A percentile compares a stretch with the other conserved stretches of the same genome.
Evolutionary conservation across 2,113 vertebrate species (phyloP).

Genomic region (Eira barbara): DNA sequence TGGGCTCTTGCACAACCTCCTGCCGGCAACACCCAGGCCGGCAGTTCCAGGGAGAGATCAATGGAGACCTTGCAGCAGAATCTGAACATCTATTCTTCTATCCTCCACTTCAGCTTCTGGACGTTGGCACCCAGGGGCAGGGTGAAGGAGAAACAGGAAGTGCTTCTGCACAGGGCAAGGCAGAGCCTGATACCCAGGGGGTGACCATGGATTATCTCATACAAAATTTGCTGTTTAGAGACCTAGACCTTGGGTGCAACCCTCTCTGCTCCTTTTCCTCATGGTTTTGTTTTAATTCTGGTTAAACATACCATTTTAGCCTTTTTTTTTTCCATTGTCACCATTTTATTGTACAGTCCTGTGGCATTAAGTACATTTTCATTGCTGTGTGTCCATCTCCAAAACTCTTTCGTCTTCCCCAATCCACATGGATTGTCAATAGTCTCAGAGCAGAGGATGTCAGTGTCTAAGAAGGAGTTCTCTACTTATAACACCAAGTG

Average conservation of each 20-base stretch:
- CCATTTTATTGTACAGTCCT: not conserved
- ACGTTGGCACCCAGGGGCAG: not conserved
- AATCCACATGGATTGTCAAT: not conserved
- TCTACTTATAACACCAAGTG: not conserved
- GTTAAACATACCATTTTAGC: not conserved
- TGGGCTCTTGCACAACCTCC: too few relatives aligned
- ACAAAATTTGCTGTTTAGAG: not conserved
- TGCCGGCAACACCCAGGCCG: not conserved
- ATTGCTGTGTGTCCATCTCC: rapidly evolving
- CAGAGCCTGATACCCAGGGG: not conserved
- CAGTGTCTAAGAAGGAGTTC: not conserved
- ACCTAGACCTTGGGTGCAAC: not conserved
- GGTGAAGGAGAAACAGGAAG: not conserved
- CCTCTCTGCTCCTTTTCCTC: rapidly evolving
- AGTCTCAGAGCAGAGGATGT: not conserved
- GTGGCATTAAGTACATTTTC: not conserved
- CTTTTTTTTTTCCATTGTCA: not conserved
- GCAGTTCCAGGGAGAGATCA: not conserved
- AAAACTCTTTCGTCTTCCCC: not conserved
- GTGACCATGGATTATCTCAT: too few relatives aligned
- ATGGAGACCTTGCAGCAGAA: not conserved
- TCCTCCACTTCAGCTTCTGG: not conserved
- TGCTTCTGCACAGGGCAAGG: not conserved
- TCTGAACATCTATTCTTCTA: not conserved
- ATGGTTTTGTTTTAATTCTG: not conserved